These are phyloP conservation scores for Synodontis membranacea DNA, from an alignment of 2,113 vertebrate genomes.

Conservation along the genomic window DNA sequence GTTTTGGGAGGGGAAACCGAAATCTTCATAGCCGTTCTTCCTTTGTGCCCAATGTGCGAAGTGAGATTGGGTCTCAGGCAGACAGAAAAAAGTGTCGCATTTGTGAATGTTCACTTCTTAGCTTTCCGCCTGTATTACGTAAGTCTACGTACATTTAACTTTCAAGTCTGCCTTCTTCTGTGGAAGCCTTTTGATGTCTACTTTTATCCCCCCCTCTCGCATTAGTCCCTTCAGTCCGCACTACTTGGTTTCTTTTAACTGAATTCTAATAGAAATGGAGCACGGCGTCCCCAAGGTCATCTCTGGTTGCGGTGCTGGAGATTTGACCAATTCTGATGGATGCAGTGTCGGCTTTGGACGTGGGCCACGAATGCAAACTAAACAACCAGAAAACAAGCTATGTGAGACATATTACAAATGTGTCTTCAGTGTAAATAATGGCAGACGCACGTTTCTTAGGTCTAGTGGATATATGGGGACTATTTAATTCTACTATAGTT, in stretches of 20 bases:
- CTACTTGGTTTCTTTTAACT: constrained; percentile 56
- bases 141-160: constrained; percentile 20
- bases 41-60: constrained; percentile 59
- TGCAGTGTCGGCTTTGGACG: constrained; percentile 46
- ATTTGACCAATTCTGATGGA: constrained; percentile 31
- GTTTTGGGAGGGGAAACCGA: constrained; percentile 30
- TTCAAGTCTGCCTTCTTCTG: constrained; percentile 34
- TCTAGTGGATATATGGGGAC: constrained; percentile 15
- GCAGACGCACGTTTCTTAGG: no score
- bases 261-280: constrained; percentile 44
- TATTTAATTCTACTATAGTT: constrained; percentile 45
- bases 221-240: constrained; percentile 26
- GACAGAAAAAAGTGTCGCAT: constrained; percentile 61
- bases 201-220: not conserved
- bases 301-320: constrained; percentile 25
- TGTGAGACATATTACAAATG: not conserved
- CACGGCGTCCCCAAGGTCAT: constrained; percentile 24
- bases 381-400: not conserved
- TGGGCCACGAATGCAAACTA: constrained; percentile 47
- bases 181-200: constrained; percentile 44
- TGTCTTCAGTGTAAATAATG: not conserved
- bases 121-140: not conserved
- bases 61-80: constrained; percentile 59
- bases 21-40: constrained; percentile 47
- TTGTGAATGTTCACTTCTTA: not conserved